Evolutionary conservation across 2,113 vertebrate species (phyloP), one percentile per base, ranked within the genome.

Genomic region (Megaptera novaeangliae): DNA sequence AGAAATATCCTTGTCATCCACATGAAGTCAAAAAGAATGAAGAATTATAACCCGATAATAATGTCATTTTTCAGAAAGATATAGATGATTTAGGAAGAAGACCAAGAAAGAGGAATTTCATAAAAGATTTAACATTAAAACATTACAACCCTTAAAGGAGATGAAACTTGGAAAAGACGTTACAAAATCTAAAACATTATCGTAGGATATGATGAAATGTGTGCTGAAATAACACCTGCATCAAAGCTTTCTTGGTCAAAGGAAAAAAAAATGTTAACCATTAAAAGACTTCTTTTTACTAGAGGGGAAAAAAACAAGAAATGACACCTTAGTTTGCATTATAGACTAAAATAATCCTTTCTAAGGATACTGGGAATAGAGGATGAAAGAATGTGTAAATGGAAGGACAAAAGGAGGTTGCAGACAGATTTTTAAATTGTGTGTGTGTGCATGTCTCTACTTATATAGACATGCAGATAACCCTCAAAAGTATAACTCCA

Each of bases 221-320:
- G 64, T 61, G 41, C 68, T 61, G 55, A 90, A 85, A 68, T 88
- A 85, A 94, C 27, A 93, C 27, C 29, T 94, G 61, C 41, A 77
- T 49, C 61, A 85, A 95, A 78, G 85, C 25, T 97, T 71, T 93
- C 81, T 86, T 75, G 59, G 88, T 85, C 81, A 95, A 95, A 94
- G 86, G 23, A 84, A 93, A 36, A 75, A 75, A 90, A 94, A 94
- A 15, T 88, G 18, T 61, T 93, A 87, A 80, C 31, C 59, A 57
- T 72, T 84, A 68, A 91, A 49, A 78, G n/a, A 46, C 34, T 71
- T 72, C 63, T 55, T 57, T 96, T 55, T 31, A 18, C 14, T 44
- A 44, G 25, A 69, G n/a, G 17, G 9, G 21, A 13, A 8, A n/a
- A 52, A 74, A 49, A 57, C 36, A 66, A 95, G 52, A 74, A 90